Conservation (phyloP, 2,113 vertebrate species). For the Ammodytes dubius region DNA sequence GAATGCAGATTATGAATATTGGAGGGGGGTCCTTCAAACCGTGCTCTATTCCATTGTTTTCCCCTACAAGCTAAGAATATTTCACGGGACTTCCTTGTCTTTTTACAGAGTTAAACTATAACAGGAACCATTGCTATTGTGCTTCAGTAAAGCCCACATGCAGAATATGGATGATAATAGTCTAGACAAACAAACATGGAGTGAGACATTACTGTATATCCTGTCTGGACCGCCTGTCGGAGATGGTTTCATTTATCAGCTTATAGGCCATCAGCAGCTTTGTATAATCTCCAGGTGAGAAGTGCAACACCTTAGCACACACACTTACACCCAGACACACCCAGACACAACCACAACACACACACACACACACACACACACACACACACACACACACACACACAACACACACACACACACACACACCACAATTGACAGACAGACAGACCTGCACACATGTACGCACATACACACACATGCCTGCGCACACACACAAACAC, state of each 20-base stretch:
- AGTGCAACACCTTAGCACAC: constrained; percentile 36
- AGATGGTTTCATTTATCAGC: constrained; percentile 62
- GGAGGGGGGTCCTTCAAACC: not conserved
- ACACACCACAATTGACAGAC: too few species aligned
- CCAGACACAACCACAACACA: not conserved
- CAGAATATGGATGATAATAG: not conserved
- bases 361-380: not conserved
- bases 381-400: not conserved
- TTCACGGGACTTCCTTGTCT: not conserved
- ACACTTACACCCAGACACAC: not conserved
- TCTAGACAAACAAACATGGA: not conserved
- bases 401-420: not conserved
- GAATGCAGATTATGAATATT: not conserved
- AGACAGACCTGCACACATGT: too few species aligned
- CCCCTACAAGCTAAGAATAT: not conserved
- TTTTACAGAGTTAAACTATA: not conserved
- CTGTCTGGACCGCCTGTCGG: constrained; percentile 19
- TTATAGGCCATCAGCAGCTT: constrained; percentile 65
- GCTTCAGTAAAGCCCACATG: not conserved
- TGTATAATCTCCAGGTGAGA: constrained; percentile 62
- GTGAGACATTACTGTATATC: not conserved
- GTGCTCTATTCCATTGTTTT: not conserved
- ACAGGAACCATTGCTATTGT: not conserved
- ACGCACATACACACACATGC: not conserved
- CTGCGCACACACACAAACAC: not conserved